These are phyloP conservation scores for Pocillopora verrucosa DNA, from an alignment of 64 coral and sea anemone genomes.

Conservation along the genomic window DNA sequence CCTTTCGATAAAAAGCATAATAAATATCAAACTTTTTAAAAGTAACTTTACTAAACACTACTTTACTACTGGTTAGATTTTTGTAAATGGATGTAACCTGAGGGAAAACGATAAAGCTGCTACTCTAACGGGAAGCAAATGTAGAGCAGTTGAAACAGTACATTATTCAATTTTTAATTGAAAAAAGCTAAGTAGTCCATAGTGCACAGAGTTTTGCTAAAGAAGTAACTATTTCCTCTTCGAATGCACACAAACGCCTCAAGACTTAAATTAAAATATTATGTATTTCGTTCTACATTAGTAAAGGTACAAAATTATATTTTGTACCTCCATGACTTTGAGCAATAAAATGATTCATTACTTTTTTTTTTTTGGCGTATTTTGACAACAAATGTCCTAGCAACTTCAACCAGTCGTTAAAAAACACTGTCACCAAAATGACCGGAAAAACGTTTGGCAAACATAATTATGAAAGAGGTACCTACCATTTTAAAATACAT, in stretches of 20 bases:
- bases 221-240: background rate
- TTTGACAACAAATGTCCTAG: background rate
- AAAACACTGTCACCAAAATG: background rate
- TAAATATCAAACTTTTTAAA: too few relatives aligned
- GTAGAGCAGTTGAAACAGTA: background rate
- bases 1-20: too few relatives aligned
- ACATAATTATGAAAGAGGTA: background rate
- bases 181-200: background rate
- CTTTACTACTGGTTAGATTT: too few relatives aligned
- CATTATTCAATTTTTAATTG: background rate
- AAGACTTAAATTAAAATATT: background rate
- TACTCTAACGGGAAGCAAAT: too few relatives aligned
- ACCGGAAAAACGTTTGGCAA: background rate
- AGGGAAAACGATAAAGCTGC: too few relatives aligned
- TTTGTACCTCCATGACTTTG: background rate
- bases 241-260: background rate
- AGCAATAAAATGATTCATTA: background rate
- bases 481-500: slow-evolving; percentile 22
- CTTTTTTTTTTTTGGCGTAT: background rate
- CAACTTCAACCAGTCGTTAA: background rate
- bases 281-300: too few relatives aligned
- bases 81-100: too few relatives aligned
- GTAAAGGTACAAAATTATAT: too few relatives aligned
- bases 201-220: background rate
- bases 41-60: too few relatives aligned